Evolutionary conservation across 2,888 invertebrate species (phyloP), one percentile per base, ranked within the genome.

Genomic region (Sisyra terminalis): DNA sequence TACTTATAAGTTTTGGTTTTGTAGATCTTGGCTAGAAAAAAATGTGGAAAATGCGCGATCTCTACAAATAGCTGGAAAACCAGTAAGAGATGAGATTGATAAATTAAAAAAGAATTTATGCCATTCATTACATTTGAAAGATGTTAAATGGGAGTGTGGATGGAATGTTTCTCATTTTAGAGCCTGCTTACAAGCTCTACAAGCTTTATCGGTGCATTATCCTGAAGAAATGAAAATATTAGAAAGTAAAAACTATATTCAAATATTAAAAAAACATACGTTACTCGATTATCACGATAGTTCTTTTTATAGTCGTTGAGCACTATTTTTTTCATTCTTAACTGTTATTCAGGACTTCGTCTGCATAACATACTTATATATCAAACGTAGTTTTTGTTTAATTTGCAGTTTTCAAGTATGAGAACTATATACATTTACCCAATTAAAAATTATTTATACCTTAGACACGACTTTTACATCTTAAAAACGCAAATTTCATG

Each of bases 141-240:
- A 76, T 48, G 68, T 82, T 3, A 61, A 70, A 16, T 87, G 86
- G 71, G 87, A 87, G 51, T 84, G 81, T 53, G 87, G 87, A 8
- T 88, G 88, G 88, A 86, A 87, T 54, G 76, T 82, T 44, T 79
- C 83, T 51, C 90, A 92, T 56, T 89, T 87, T 53, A 71, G 88
- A 52, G 92, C 90, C n/a, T 89, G 89, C 53, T 65, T 94, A 3
- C 78, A 84, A 53, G 86, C 89, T 48, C 76, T 94, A 35, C 75
- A 75, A 47, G 73, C 82, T 2, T 62, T 93, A 36, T 73, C 78
- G 0, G 67, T 75, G 36, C 80, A 89, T 53, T 84, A 92, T 64
- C 69, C 78, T 1, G 68, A 75, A 41, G 65, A 73, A 46, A 78
- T 87, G 75, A 55, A 63, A 39, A 69, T 75, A 50, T 65, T 92